Evolutionary conservation across 1,140 invertebrate genomes (phyloP), one percentile per base, ranked within the genome.

Genomic region (Dinoponera quadriceps): DNA sequence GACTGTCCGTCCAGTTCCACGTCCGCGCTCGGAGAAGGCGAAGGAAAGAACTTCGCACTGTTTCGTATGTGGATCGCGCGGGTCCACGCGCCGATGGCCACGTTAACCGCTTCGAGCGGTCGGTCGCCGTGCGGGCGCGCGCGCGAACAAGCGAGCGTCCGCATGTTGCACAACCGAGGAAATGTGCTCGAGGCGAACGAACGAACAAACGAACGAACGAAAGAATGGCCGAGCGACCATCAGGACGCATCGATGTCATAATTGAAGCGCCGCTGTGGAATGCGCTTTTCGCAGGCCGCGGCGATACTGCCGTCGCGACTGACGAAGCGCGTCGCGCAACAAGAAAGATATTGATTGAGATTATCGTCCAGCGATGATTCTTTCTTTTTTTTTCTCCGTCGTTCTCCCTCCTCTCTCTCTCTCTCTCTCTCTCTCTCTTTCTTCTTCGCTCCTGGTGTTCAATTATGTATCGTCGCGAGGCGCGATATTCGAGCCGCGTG

Each of bases 1-100:
- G 63, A 88, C 87, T 88, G 82, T 9, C 44, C n/a, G 57, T 22
- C 7, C 38, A 25, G 55, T 22, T 25, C 44, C 38, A 44, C 63
- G 59, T 72, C 65, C 60, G 27, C 55, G 66, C 55, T 54, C 48
- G 22, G n/a, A 11, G 62, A 20, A 85, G 14, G 54, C 54, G 38
- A 77, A 81, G 74, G 85, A 83, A 85, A 93, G 90, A 91, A 94
- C 90, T 91, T 94, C 92, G 93, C 93, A 93, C 93, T 94, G 93
- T 94, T 94, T 94, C 93, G 92, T 94, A 94, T 94, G 93, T 94
- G 93, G 94, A 94, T 94, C 94, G 92, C 94, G 92, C 82, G 62
- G 38, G 74, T 92, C 84, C 91, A 94, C 92, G 93, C 92, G 92
- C 90, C 92, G 93, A 90, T 93, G 93, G 90, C 82, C 91, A 87